Conservation (phyloP, 2,888 invertebrate species). For the Chymomyza fuscimana region DNA sequence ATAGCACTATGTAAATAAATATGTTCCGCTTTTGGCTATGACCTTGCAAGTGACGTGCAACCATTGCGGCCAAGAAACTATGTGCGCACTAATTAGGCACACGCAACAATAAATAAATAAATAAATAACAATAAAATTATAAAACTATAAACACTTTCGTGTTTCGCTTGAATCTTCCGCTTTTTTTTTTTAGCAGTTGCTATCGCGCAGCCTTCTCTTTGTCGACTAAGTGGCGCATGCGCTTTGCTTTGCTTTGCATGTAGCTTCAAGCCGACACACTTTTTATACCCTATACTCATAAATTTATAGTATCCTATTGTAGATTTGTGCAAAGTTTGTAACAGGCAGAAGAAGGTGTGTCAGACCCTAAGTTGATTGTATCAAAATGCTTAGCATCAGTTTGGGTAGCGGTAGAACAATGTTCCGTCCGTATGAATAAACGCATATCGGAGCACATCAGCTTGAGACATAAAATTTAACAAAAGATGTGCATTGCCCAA, state of each 20-base stretch:
- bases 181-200: neutral
- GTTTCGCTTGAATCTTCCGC: neutral
- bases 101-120: constrained; percentile 3
- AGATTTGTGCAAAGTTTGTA: constrained; percentile 14
- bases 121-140: neutral
- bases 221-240: neutral
- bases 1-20: constrained; percentile 52
- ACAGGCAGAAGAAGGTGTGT: too few relatives aligned
- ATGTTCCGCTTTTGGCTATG: constrained; percentile 15
- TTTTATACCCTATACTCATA: constrained; percentile 36
- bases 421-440: too few relatives aligned
- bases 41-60: constrained; percentile 22
- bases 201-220: constrained; percentile 1
- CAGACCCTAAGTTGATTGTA: too few relatives aligned
- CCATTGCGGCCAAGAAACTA: neutral
- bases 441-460: too few relatives aligned
- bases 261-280: constrained; percentile 12
- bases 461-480: too few relatives aligned
- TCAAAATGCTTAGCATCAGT: too few relatives aligned
- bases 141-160: neutral
- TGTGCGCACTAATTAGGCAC: neutral
- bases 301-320: constrained; percentile 12
- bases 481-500: too few relatives aligned
- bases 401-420: too few relatives aligned
- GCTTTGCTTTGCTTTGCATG: constrained; percentile 7